Conservation (phyloP, 2,888 invertebrate genomes). For the Minunthozetes semirufus region DNA sequence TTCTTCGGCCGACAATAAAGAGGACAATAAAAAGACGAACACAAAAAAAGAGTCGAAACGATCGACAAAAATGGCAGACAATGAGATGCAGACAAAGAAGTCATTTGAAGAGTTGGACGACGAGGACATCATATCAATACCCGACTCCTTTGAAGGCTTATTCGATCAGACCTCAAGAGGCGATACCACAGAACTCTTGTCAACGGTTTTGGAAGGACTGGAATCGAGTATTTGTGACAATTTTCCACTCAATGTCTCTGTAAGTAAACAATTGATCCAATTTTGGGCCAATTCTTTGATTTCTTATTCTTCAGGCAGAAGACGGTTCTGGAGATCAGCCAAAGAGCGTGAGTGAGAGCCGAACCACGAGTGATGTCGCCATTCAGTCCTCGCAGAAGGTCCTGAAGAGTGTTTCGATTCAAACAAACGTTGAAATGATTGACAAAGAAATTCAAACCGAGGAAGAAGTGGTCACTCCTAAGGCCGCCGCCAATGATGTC, state of each 20-base stretch:
- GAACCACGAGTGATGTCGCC: neutral
- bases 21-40: neutral
- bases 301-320: neutral
- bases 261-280: neutral
- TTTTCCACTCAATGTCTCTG: neutral
- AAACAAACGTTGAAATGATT: neutral
- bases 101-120: neutral
- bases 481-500: neutral
- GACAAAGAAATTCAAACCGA: neutral
- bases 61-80: neutral
- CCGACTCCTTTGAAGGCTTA: neutral
- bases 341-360: too few species aligned
- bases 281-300: neutral
- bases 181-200: neutral
- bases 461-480: too few species aligned
- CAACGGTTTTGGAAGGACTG: neutral
- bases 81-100: neutral
- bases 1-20: too few species aligned
- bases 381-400: neutral
- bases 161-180: neutral
- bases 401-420: too few species aligned
- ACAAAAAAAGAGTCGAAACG: neutral
- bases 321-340: neutral
- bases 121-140: neutral
- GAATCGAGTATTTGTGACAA: neutral